Evolutionary conservation across 1,140 invertebrate genomes (phyloP), one percentile per base, ranked within the genome.

Genomic region (Trichonephila clavata): DNA sequence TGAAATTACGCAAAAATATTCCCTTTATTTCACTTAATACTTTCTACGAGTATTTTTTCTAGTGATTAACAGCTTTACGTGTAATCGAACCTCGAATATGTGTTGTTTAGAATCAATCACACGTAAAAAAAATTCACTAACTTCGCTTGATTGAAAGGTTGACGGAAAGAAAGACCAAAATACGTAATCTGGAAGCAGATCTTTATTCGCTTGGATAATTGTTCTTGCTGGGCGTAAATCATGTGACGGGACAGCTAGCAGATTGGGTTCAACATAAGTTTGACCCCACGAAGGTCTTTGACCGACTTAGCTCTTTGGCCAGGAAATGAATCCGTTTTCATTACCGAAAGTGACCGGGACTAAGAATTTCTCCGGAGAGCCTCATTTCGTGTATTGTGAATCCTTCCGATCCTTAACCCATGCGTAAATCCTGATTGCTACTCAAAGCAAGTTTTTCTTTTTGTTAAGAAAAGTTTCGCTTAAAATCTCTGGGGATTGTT

Each of bases 281-380:
- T 86, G 84, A 86, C 84, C 84, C 84, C 21, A 32, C 61, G 59
- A 60, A 59, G 84, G 84, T 86, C 84, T 86, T 61, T 86, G 84
- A 86, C 84, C 84, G 84, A 86, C 84, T 63, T 86, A 60, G 84
- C 57, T 18, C 59, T 86, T 39, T 59, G 84, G 59, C 59, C 84
- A 86, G 84, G 84, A 86, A 86, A 86, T 86, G 50, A 86, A 86
- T 86, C 84, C 84, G 24, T 60, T 86, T 86, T 86, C 84, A 86
- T 86, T 60, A 86, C 24, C n/a, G 84, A 86, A 86, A 86, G 84
- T 86, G 59, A 86, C 84, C 84, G 84, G 59, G 14, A 10, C 24
- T 27, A 6, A 18, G 59, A 61, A 86, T 86, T 86, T 61, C 84
- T 63, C 84, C 24, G 24, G 84, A 86, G 84, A 86, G 24, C 20